Base-by-base conservation (phyloP, 2,888 invertebrate genomes). In the Myopa testacea region DNA sequence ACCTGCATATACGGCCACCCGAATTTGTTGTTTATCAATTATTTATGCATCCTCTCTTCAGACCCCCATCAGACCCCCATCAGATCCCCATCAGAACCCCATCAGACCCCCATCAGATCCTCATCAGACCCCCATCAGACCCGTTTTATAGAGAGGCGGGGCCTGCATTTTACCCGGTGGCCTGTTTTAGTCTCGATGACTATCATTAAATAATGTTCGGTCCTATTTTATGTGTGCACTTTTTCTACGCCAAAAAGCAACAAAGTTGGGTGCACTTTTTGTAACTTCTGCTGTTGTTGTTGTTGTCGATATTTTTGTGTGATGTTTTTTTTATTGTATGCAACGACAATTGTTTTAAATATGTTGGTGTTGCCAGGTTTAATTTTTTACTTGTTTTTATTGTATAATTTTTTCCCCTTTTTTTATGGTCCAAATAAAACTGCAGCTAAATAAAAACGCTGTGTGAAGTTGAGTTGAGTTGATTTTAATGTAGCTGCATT, bases 191-290 rank as follows among this genome's bases (percentile, higher is more conserved):
- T 63, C 52, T 14, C 55, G 38, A 63, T 63, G 37, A 14, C 14
- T 63, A 63, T 63, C 65, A 65, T 63, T 74, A 52, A 74, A 74
- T 74, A 73, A 72, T 40, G 19, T 72, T 58, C 40, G 37, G n/a
- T 72, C 34, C 38, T 45, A 45, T 45, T 45, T 45, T 45, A 26
- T 45, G 7, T 45, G 45, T 45, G 6, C 10, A 45, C 45, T 45
- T 45, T 45, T 45, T 45, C 10, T 45, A 1, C 45, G 45, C 19
- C 4, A 12, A 62, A 19, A 14, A 62, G n/a, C 62, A 62, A 62
- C 45, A 45, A 45, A 45, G 7, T 45, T 45, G 45, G 19, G 5
- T 62, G 26, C 26, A 26, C 34, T 37, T 38, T 38, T 38, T 26
- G 7, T 38, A 2, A 8, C 38, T 38, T 12, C 14, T 38, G 16